Base-by-base conservation (phyloP, 1,140 invertebrate species). In the Drosophila athabasca region DNA sequence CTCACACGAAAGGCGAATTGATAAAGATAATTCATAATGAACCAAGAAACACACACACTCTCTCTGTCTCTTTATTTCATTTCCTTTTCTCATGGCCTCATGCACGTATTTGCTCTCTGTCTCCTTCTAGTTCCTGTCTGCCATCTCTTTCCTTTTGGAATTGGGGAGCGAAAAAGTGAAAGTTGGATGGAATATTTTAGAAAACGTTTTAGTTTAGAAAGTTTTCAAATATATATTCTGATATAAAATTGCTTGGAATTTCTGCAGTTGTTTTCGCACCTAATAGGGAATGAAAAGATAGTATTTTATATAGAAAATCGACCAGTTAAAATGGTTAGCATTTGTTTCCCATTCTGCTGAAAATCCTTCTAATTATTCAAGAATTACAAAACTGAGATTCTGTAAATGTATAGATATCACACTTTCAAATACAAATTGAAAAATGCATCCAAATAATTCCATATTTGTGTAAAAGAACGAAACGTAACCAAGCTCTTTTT, bases 21-120 rank as follows among this genome's bases (percentile, higher is more conserved):
- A 85, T 85, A 60, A 75, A 70, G 51, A 77, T 85, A 80, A 83
- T 83, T 50, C 45, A 76, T 74, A 54, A 73, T 72, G 55, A 79
- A 61, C 41, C 44, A 46, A 50, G 46, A 72, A 45, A 45, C 24
- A 51, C 24, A 52, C 13, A 52, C 29, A 4, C 19, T 53, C 2
- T 53, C 15, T 29, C 45, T 50, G 51, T 69, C 8, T 49, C 35
- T 57, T 49, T 60, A 51, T 52, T 41, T 22, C 1, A 31, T 13
- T 17, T 68, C 64, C n/a, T 55, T 72, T 46, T 53, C 55, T 19
- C 5, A 44, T 72, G 71, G 51, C 61, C 55, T 19, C 5, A 44
- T 72, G 62, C 68, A 58, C 26, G 55, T 17, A n/a, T 8, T 8
- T 31, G 7, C 31, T 31, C 13, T 46, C 43, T 41, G 19, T 69